A percentile compares a stretch with the other conserved stretches of the same genome.
Conservation (phyloP, 1,140 invertebrate species). For the Drosophila sp. region DNA sequence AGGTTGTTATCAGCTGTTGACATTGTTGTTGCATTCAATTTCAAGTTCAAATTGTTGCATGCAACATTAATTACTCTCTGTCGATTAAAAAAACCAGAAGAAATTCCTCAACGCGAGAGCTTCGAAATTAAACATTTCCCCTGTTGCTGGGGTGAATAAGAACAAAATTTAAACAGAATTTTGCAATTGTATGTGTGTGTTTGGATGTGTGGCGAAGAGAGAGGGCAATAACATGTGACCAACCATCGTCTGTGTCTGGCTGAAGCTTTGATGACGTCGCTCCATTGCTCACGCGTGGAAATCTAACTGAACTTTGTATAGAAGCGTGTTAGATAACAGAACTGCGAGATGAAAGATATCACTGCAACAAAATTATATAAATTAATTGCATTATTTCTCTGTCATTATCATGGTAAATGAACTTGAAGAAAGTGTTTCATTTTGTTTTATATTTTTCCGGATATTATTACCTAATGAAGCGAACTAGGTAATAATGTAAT, state of each 20-base stretch:
- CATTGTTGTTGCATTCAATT: constrained; percentile 58
- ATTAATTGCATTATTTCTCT: background rate
- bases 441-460: background rate
- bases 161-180: constrained; percentile 11
- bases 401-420: background rate
- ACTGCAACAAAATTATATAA: constrained; percentile 18
- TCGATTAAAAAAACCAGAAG: constrained; percentile 2
- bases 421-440: background rate
- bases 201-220: background rate
- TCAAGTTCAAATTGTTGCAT: constrained; percentile 73
- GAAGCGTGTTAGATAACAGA: constrained; percentile 60
- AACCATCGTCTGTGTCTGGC: constrained; percentile 17
- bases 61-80: constrained; percentile 44
- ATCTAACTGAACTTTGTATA: constrained; percentile 32
- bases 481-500: background rate
- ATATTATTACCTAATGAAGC: background rate
- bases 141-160: constrained; percentile 60
- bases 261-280: constrained; percentile 64
- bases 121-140: constrained; percentile 49
- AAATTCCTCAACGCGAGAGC: constrained; percentile 45
- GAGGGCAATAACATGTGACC: constrained; percentile 66
- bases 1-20: constrained; percentile 43
- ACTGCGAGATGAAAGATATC: background rate
- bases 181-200: constrained; percentile 15
- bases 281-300: constrained; percentile 22